A percentile compares a stretch with the other conserved stretches of the same genome.
phyloP scores from a whole-genome alignment of 2,888 invertebrate species.

The Litoditis marina region DNA sequence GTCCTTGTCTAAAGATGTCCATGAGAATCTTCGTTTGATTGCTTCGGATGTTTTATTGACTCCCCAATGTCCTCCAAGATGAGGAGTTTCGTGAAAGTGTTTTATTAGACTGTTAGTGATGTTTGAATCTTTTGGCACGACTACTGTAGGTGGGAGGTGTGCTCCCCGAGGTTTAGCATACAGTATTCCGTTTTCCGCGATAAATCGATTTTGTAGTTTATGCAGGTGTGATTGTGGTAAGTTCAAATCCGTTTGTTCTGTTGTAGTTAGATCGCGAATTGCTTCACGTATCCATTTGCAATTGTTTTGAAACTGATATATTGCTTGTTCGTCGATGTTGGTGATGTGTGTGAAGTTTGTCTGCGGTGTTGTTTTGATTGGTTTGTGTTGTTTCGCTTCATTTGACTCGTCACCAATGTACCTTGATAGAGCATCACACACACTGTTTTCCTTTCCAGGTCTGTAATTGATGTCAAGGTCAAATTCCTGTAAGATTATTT shows the following conservation, averaged over 20 bases:
- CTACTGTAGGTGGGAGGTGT: background rate
- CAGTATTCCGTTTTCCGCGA: constrained; percentile 8
- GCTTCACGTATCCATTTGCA: constrained; percentile 7
- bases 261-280: too few relatives aligned
- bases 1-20: constrained; percentile 13
- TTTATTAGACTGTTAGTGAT: background rate
- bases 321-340: too few relatives aligned
- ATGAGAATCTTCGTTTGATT: constrained; percentile 9
- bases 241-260: too few relatives aligned
- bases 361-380: background rate
- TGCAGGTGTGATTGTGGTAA: background rate
- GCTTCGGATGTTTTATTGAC: constrained; percentile 5
- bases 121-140: constrained; percentile 9
- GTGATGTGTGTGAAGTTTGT: background rate
- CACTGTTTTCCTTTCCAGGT: constrained; percentile 27
- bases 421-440: constrained; percentile 31
- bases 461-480: constrained; percentile 33
- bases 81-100: constrained; percentile 13
- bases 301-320: too few relatives aligned
- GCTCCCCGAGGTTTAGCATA: background rate
- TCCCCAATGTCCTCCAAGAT: constrained; percentile 17
- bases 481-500: constrained; percentile 17
- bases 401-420: constrained; percentile 14
- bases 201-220: constrained; percentile 6
- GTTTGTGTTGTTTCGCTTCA: constrained; percentile 5